Percentiles rank a stretch among this genome's conserved stretches.
phyloP scores from a whole-genome alignment of 2,888 invertebrate genomes.

The Balanococcus diminutus region DNA sequence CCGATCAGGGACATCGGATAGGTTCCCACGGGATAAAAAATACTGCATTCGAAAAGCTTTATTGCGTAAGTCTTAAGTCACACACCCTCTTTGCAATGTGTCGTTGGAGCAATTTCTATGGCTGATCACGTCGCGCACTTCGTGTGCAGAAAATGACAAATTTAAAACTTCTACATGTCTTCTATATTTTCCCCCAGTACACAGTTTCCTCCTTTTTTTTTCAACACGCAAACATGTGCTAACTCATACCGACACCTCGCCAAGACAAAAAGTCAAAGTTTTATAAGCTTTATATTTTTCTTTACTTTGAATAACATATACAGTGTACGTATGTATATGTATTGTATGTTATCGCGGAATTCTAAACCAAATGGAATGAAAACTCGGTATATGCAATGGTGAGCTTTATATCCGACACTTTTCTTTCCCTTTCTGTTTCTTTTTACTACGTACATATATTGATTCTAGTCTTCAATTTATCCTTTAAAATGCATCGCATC shows the following conservation, averaged over 20 bases:
- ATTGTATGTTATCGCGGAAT: neutral
- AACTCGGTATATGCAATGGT: neutral
- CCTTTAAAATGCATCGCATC: neutral
- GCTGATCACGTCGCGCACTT: conserved; percentile 3
- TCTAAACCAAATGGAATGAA: neutral
- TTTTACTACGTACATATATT: too few relatives aligned
- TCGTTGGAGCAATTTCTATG: neutral
- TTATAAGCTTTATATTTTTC: conserved; percentile 11
- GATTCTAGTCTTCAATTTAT: neutral
- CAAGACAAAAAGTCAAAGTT: neutral
- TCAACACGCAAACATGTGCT: neutral
- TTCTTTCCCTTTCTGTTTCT: too few relatives aligned
- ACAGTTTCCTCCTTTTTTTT: neutral
- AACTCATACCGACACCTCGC: neutral
- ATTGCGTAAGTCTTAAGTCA: conserved; percentile 35
- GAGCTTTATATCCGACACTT: neutral
- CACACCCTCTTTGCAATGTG: neutral
- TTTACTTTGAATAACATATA: conserved; percentile 12
- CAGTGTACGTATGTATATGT: too few relatives aligned
- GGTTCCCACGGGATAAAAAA: conserved; percentile 32
- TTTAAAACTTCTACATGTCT: neutral
- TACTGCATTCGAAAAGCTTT: conserved; percentile 29
- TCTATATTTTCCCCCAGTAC: neutral
- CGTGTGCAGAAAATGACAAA: conserved; percentile 21
- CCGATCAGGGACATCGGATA: conserved; percentile 37